Evolutionary conservation across 1,140 invertebrate genomes (phyloP), one percentile per base, ranked within the genome.

Genomic region (Argopecten irradians): DNA sequence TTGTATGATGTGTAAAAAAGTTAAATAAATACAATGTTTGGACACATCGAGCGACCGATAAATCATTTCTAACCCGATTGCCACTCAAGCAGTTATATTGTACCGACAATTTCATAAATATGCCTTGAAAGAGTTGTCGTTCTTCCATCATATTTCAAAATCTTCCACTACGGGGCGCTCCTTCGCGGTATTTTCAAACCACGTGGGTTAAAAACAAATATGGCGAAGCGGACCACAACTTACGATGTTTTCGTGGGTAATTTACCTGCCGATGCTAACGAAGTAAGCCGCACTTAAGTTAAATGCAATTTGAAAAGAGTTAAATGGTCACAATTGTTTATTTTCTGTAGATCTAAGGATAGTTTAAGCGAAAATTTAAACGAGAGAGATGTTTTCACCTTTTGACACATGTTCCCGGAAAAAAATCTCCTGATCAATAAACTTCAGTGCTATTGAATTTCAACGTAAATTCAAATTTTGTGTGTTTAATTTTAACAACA

Each of bases 221-320:
- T 46, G 22, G 87, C 43, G 36, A 85, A 88, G 43, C 87, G 86
- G 36, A 22, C 87, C 32, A 55, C 22, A 82, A 92, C 90, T 34
- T 91, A 89, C 88, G 90, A 91, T 83, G 86, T 91, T 32, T 91
- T 87, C 41, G 86, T 91, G n/a, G 90, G 90, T 36, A 91, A 91
- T 39, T 71, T 91, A 39, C 90, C 90, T n/a, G 34, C 86, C 0
- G 84, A 84, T 82, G 90, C 88, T 1, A 86, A 89, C 41, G 90
- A 91, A 36, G 90, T 91, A 36, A 84, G 36, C 39, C 34, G 34
- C 34, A 34, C 34, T 55, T 33, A 32, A 33, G n/a, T 71, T 5
- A 71, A 87, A 16, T 34, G 13, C 33, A 32, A 82, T 2, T 0
- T 32, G 55, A 87, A 13, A 11, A 82, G 28, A 2, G 1, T n/a